Conservation (phyloP, 2,797 vertebrate species). For the Perodicticus potto region DNA sequence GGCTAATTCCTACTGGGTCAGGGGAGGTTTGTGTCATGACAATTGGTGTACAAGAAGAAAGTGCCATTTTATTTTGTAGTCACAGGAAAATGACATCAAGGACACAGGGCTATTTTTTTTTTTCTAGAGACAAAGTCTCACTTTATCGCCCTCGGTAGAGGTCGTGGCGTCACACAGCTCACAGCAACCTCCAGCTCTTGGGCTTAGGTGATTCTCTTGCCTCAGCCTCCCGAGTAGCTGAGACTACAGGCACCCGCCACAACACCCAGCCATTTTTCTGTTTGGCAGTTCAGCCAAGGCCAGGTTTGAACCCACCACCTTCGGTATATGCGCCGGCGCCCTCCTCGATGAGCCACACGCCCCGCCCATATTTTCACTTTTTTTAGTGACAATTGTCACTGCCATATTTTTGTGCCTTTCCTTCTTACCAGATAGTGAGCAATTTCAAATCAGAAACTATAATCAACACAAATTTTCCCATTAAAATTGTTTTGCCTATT, state of each 20-base stretch:
- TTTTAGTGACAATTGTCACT: conserved; percentile 12
- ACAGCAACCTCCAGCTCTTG: too few relatives aligned
- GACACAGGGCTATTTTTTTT: not conserved
- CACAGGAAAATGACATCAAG: not conserved
- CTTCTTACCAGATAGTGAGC: not conserved
- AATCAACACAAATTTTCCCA: not conserved
- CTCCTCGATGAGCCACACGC: too few relatives aligned
- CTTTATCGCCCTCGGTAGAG: too few relatives aligned
- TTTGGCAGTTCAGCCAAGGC: too few relatives aligned
- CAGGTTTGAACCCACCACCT: too few relatives aligned
- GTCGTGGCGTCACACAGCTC: too few relatives aligned
- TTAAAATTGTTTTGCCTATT: not conserved
- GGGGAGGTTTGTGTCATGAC: not conserved
- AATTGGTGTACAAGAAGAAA: not conserved
- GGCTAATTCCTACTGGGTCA: not conserved
- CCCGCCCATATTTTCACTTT: not conserved
- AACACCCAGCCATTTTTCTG: too few relatives aligned
- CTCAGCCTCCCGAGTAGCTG: too few relatives aligned
- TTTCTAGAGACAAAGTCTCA: too few relatives aligned
- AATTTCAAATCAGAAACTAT: conserved; percentile 25
- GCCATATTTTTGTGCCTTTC: not conserved
- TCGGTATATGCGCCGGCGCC: too few relatives aligned
- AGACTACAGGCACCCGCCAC: too few relatives aligned
- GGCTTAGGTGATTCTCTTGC: too few relatives aligned
- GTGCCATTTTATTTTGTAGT: not conserved